Conservation (phyloP, 2,797 vertebrate species). For the Spinus pinus region DNA sequence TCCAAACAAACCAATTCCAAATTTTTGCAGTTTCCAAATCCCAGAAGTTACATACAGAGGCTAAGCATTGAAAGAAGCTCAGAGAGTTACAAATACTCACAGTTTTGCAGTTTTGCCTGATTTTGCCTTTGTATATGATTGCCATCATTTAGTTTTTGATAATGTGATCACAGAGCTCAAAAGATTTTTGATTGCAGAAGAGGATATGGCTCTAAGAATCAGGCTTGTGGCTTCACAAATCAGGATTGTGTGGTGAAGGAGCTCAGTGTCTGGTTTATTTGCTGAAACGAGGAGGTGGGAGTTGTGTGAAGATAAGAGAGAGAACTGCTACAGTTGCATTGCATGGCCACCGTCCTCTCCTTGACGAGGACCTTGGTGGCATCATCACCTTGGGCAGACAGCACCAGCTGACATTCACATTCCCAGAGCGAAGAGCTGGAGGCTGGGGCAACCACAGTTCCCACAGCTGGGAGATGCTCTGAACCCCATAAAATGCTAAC, state of each 20-base stretch:
- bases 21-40: background rate
- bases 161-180: background rate
- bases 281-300: background rate
- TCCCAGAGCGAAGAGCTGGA: fast-evolving
- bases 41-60: background rate
- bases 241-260: background rate
- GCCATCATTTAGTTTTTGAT: background rate
- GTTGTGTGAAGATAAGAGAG: background rate
- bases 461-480: background rate
- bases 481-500: background rate
- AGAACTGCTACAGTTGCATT: fast-evolving
- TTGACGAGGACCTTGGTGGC: background rate
- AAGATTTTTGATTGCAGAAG: background rate
- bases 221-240: background rate
- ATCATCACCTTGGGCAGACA: background rate
- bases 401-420: background rate
- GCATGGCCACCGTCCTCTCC: fast-evolving
- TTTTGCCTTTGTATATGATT: background rate
- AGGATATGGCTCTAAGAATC: background rate
- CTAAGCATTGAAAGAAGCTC: background rate
- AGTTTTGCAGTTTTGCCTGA: background rate
- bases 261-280: background rate
- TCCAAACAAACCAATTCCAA: background rate
- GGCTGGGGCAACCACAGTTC: fast-evolving
- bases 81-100: background rate